Conservation (phyloP, 2,797 vertebrate genomes). For the Amazonetta brasiliensis region DNA sequence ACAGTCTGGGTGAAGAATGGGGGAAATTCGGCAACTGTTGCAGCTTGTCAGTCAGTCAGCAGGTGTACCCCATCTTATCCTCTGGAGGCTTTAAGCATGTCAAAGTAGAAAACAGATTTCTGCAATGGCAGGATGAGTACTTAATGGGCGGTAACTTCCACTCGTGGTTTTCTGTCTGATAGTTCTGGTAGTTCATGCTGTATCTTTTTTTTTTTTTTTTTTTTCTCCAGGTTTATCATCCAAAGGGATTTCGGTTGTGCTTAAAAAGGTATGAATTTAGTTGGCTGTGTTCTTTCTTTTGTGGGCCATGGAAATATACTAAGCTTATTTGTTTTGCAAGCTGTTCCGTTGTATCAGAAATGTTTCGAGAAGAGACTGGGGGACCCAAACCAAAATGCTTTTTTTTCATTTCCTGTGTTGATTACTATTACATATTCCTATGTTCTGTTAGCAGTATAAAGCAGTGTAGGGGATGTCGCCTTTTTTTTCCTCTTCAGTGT, state of each 20-base stretch:
- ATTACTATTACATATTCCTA: not conserved
- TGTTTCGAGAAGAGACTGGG: not conserved
- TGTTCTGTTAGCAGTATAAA: not conserved
- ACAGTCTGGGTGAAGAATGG: no score
- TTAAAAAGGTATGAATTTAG: slow-evolving; percentile 32
- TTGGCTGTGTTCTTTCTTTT: not conserved
- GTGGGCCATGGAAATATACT: not conserved
- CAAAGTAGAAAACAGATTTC: not conserved
- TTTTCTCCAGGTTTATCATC: not conserved
- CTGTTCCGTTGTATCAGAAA: not conserved
- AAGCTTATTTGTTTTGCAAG: not conserved
- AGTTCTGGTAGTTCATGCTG: not conserved
- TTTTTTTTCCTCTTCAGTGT: not conserved
- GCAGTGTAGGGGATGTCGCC: not conserved
- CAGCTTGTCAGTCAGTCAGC: not conserved
- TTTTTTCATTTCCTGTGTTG: not conserved
- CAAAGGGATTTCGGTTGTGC: not conserved
- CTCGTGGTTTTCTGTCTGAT: accelerated
- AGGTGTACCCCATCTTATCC: accelerated
- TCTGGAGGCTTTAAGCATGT: accelerated
- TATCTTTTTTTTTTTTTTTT: not conserved
- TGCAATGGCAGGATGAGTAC: not conserved
- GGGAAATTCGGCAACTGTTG: not conserved
- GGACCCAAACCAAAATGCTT: no score
- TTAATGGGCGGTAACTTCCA: not conserved